phyloP scores from a whole-genome alignment of 2,113 vertebrate species.

The Sturnus vulgaris region DNA sequence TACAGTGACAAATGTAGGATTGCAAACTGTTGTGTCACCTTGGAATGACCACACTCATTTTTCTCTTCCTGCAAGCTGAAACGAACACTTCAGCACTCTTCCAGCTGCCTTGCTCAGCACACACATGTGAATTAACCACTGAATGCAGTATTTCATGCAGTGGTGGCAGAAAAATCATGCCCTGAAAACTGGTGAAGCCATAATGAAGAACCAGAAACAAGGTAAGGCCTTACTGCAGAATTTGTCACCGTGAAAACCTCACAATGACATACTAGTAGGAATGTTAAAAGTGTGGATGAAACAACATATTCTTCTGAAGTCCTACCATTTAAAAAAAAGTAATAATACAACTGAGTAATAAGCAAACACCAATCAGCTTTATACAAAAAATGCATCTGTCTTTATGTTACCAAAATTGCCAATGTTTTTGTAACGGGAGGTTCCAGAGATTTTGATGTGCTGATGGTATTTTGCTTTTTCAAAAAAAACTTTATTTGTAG shows the following conservation, averaged over 20 bases:
- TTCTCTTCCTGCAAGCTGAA: background rate
- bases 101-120: background rate
- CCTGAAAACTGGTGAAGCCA: background rate
- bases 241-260: background rate
- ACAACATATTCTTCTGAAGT: background rate
- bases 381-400: background rate
- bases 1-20: background rate
- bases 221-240: background rate
- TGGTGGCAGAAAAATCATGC: background rate
- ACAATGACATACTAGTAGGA: background rate
- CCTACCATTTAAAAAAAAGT: background rate
- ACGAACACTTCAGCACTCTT: background rate
- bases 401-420: rapidly evolving
- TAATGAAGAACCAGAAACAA: background rate
- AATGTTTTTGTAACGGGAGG: rapidly evolving
- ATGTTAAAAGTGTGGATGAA: background rate
- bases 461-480: background rate
- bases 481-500: background rate
- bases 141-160: background rate
- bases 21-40: background rate
- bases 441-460: background rate
- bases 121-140: background rate
- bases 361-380: background rate
- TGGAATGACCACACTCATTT: background rate
- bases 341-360: background rate